A percentile compares a stretch with the other conserved stretches of the same genome.
These are phyloP conservation scores for Dreissena polymorpha DNA, from an alignment of 1,140 invertebrate genomes.

Conservation along the genomic window DNA sequence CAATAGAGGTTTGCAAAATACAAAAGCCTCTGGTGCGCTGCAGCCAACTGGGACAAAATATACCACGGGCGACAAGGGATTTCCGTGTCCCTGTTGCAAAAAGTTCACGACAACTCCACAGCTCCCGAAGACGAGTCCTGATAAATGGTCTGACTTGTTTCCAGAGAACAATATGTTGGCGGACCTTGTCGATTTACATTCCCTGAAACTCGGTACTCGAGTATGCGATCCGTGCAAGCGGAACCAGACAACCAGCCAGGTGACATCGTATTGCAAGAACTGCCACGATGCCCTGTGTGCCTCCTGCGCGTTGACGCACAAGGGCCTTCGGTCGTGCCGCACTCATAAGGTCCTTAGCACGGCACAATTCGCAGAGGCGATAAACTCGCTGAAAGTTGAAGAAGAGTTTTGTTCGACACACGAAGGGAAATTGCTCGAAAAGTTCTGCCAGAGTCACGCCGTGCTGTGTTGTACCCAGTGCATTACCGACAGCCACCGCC, in stretches of 20 bases:
- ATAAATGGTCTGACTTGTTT: slow-evolving; percentile 46
- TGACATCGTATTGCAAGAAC: slow-evolving; percentile 50
- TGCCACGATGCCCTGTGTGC: slow-evolving; percentile 50
- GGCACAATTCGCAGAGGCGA: slow-evolving; percentile 31
- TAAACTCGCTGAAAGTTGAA: slow-evolving; percentile 44
- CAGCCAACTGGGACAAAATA: background rate
- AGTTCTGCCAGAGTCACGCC: slow-evolving; percentile 41
- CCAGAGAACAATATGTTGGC: slow-evolving; percentile 44
- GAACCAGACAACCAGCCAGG: slow-evolving; percentile 23
- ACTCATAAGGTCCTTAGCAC: slow-evolving; percentile 30
- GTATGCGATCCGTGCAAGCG: slow-evolving; percentile 44
- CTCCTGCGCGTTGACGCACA: slow-evolving; percentile 37
- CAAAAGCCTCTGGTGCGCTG: background rate
- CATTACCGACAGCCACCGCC: slow-evolving; percentile 28
- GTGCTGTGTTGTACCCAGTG: slow-evolving; percentile 36
- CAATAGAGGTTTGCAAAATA: background rate
- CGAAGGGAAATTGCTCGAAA: slow-evolving; percentile 17
- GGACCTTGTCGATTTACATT: slow-evolving; percentile 38
- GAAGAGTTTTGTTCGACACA: slow-evolving; percentile 41
- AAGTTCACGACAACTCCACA: slow-evolving; percentile 47
- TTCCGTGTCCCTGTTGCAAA: slow-evolving; percentile 48
- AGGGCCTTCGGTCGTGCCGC: slow-evolving; percentile 34
- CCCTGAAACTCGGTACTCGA: slow-evolving; percentile 35
- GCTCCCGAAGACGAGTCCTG: slow-evolving; percentile 22
- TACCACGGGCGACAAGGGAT: slow-evolving; percentile 28